Conservation (phyloP, 2,888 invertebrate species). For the Coleophora deauratella region DNA sequence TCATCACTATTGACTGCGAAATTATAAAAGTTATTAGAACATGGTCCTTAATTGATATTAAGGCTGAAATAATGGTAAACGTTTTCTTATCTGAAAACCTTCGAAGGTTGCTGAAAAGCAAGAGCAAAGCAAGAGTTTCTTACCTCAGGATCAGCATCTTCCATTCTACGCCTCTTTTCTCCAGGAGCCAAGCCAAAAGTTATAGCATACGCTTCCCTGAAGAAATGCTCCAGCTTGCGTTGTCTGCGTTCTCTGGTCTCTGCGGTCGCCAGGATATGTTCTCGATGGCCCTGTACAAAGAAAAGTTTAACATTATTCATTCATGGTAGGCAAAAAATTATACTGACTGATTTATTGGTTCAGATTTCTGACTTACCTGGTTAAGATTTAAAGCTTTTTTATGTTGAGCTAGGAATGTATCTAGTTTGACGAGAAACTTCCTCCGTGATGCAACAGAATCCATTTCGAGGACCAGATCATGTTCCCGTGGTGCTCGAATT, state of each 20-base stretch:
- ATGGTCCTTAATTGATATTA: not conserved
- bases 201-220: conserved; percentile 95
- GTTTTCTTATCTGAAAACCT: no score
- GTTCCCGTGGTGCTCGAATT: conserved; percentile 88
- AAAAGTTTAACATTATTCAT: no score
- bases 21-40: not conserved
- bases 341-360: no score
- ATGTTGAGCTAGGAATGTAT: conserved; percentile 86
- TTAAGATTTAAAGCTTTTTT: conserved; percentile 85
- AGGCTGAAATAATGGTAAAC: not conserved
- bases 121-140: no score
- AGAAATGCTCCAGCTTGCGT: conserved; percentile 94
- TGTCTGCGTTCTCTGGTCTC: conserved; percentile 96
- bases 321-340: no score
- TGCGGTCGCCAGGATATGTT: conserved; percentile 91
- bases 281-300: conserved; percentile 77
- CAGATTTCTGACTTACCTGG: conserved; percentile 63
- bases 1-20: conserved; percentile 86
- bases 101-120: no score
- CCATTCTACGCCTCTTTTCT: conserved; percentile 83
- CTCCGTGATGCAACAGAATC: conserved; percentile 85
- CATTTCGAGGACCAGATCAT: conserved; percentile 94
- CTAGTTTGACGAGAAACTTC: conserved; percentile 90
- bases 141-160: conserved; percentile 85
- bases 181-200: conserved; percentile 93